These are phyloP conservation scores for Turritopsis rubra DNA, from an alignment of 30 jellyfish, hydroid and myxozoan genomes.

Conservation along the genomic window DNA sequence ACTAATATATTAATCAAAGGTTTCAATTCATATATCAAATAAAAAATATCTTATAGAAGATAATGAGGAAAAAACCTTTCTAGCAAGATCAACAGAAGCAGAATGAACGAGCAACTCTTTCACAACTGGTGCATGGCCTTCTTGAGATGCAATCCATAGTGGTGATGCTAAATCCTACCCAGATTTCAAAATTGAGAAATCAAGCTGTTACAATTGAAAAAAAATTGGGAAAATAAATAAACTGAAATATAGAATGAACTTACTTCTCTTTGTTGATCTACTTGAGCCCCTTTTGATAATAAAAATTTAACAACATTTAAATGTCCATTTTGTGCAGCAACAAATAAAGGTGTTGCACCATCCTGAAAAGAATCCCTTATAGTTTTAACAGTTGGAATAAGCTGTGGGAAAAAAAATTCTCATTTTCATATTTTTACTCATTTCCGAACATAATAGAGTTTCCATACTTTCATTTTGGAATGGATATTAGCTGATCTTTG, in stretches of 20 bases:
- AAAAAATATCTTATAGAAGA: too few species aligned
- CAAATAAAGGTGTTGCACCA: constrained; percentile 85
- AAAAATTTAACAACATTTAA: constrained; percentile 68
- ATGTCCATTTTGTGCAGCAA: constrained; percentile 91
- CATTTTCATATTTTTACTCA: background rate
- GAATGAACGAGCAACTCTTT: constrained; percentile 66
- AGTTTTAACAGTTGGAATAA: background rate
- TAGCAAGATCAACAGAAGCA: constrained; percentile 80
- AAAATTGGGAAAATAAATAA: background rate
- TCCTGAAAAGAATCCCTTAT: constrained; percentile 39
- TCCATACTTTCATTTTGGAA: constrained; percentile 75
- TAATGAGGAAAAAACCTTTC: constrained; percentile 42
- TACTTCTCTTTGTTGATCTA: constrained; percentile 67
- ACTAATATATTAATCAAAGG: too few species aligned
- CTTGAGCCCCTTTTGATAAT: constrained; percentile 53
- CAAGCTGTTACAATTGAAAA: background rate
- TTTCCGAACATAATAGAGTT: background rate
- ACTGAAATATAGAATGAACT: constrained; percentile 1
- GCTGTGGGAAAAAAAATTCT: background rate
- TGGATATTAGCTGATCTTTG: constrained; percentile 66
- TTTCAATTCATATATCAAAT: too few species aligned
- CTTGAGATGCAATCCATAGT: constrained; percentile 89
- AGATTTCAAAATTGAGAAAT: background rate
- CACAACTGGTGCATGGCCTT: constrained; percentile 87
- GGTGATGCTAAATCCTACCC: constrained; percentile 94